Evolutionary conservation across 2,797 vertebrate genomes (phyloP).

Genomic region (Enteromius radiatus): DNA sequence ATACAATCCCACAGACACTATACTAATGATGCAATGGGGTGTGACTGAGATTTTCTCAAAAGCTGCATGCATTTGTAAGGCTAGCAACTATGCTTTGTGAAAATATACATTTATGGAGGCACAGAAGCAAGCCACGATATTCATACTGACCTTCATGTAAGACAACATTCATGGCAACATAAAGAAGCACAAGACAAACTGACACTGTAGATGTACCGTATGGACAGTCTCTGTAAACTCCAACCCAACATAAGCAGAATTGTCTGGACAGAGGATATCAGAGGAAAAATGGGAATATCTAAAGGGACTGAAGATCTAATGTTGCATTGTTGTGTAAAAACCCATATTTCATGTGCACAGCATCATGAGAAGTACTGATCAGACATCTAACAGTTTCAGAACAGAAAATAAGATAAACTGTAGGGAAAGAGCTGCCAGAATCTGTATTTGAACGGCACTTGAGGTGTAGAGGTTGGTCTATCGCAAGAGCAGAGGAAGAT

Average conservation of each 20-base stretch:
- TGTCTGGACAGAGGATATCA: neutral
- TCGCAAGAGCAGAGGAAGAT: constrained; percentile 16
- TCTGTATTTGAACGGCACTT: constrained; percentile 50
- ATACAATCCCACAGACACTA: neutral
- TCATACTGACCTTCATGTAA: neutral
- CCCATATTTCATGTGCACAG: constrained; percentile 1
- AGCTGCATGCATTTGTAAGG: constrained; percentile 1
- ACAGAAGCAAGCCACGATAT: neutral
- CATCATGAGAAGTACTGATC: neutral
- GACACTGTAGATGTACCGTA: neutral
- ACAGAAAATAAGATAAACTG: neutral
- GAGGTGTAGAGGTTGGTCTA: constrained; percentile 45
- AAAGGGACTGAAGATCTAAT: neutral
- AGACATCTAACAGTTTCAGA: neutral
- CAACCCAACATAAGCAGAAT: neutral
- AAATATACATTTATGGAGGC: neutral
- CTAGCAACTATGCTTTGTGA: neutral
- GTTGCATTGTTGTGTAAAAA: neutral
- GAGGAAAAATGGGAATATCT: neutral
- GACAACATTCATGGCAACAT: neutral
- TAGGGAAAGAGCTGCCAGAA: constrained; percentile 25
- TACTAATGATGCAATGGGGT: neutral
- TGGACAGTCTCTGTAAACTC: neutral
- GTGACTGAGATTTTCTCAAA: neutral
- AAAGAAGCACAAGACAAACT: constrained; percentile 30